Percentiles rank a stretch among this genome's conserved stretches.
Conservation (phyloP, 2,888 invertebrate genomes). For the Stegophylla sp. region DNA sequence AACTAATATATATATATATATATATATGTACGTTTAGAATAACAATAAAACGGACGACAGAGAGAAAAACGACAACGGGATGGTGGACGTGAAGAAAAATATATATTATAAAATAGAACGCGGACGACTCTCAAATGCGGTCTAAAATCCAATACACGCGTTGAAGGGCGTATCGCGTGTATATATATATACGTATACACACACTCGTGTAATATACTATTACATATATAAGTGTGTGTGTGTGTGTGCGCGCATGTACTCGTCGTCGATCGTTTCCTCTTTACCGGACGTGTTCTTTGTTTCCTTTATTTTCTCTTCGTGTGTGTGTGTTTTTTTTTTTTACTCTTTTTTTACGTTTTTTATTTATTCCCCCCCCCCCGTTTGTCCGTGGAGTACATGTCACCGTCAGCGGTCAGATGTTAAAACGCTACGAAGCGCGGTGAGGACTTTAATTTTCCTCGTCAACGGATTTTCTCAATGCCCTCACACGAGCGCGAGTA, state of each 20-base stretch:
- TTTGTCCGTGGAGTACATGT: slow-evolving; percentile 45
- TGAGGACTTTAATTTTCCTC: slow-evolving; percentile 58
- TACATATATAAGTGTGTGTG: neutral
- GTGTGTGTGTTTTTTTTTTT: slow-evolving; percentile 36
- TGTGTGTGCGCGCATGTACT: neutral
- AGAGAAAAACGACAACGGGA: neutral
- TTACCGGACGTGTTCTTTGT: slow-evolving; percentile 54
- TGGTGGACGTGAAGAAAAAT: slow-evolving; percentile 12
- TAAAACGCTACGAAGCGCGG: slow-evolving; percentile 33
- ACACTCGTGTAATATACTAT: no score
- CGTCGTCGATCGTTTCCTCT: slow-evolving; percentile 42
- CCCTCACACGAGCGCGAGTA: slow-evolving; percentile 11
- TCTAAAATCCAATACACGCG: slow-evolving; percentile 34
- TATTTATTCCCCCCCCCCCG: no score
- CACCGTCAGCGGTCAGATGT: slow-evolving; percentile 56
- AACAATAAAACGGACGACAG: slow-evolving; percentile 25
- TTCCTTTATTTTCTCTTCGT: slow-evolving; percentile 29
- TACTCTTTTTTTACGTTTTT: neutral
- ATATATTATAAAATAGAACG: slow-evolving; percentile 14
- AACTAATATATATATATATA: no score
- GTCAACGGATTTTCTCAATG: slow-evolving; percentile 57
- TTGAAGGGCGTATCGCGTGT: neutral
- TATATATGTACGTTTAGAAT: slow-evolving; percentile 28
- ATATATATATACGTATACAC: neutral
- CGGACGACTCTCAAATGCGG: slow-evolving; percentile 12